Conservation (phyloP, 2,797 vertebrate species). For the Galaxias olidus region DNA sequence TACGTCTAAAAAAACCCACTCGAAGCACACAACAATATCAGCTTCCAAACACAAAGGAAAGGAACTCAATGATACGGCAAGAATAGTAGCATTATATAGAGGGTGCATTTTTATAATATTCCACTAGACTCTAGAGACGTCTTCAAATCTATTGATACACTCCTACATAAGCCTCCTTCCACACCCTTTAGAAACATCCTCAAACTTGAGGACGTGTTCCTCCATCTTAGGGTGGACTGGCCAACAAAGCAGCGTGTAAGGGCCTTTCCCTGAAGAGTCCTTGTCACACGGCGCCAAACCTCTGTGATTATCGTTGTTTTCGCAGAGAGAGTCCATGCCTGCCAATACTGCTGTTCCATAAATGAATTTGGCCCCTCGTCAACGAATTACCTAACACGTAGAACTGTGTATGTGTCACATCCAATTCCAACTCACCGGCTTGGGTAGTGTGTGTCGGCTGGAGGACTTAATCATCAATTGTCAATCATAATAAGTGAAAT, state of each 20-base stretch:
- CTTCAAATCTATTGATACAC: conserved; percentile 35
- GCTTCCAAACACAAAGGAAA: conserved; percentile 6
- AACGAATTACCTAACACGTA: conserved; percentile 79
- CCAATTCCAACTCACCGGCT: conserved; percentile 78
- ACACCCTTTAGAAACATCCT: conserved; percentile 54
- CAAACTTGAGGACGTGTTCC: conserved; percentile 67
- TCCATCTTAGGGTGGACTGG: conserved; percentile 72
- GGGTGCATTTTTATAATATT: no score
- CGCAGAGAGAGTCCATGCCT: conserved; percentile 76
- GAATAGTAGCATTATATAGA: no score
- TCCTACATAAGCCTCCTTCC: conserved; percentile 48
- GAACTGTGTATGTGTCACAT: conserved; percentile 79
- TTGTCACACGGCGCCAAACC: conserved; percentile 76
- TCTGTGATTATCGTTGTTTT: conserved; percentile 80
- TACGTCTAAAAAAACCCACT: conserved; percentile 6
- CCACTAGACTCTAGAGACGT: background rate
- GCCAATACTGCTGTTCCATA: conserved; percentile 80
- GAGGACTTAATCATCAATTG: conserved; percentile 80
- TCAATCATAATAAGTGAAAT: conserved; percentile 78
- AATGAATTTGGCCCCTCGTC: conserved; percentile 80
- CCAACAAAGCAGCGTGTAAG: conserved; percentile 78
- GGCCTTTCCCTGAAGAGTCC: conserved; percentile 77
- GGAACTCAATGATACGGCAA: no score
- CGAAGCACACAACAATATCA: background rate
- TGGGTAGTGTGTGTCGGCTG: conserved; percentile 76